These are phyloP conservation scores for Daktulosphaira vitifoliae DNA, from an alignment of 1,140 invertebrate species.

Conservation along the genomic window DNA sequence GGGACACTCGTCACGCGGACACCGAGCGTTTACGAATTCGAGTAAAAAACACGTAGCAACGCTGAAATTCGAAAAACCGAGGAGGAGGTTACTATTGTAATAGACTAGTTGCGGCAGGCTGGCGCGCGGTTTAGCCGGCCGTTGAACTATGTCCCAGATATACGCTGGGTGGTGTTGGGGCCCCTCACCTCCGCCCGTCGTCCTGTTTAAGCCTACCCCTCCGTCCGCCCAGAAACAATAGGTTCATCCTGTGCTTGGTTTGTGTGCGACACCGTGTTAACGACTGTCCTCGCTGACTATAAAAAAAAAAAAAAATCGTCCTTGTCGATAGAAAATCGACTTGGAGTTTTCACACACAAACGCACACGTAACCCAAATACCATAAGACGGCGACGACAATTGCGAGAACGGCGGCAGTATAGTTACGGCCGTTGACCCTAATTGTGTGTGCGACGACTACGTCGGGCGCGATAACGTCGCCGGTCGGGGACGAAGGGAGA, in stretches of 20 bases:
- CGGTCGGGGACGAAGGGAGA: too few species aligned
- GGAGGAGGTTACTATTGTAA: not conserved
- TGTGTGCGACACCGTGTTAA: too few species aligned
- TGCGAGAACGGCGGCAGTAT: too few species aligned
- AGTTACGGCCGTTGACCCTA: slow-evolving; percentile 8
- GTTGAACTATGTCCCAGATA: slow-evolving; percentile 32
- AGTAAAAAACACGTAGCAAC: too few species aligned
- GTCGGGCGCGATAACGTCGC: too few species aligned
- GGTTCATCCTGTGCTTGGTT: not conserved
- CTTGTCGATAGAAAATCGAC: slow-evolving; percentile 1
- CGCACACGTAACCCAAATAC: too few species aligned
- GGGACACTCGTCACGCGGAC: too few species aligned
- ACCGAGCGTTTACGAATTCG: too few species aligned
- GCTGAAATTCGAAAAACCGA: too few species aligned
- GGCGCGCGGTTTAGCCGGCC: slow-evolving; percentile 25
- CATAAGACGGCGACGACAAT: too few species aligned
- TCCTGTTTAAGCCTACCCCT: not conserved
- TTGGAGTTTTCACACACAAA: too few species aligned
- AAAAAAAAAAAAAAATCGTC: slow-evolving; percentile 10
- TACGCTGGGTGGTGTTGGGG: not conserved
- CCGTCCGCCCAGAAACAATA: not conserved
- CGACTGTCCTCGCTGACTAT: slow-evolving; percentile 5
- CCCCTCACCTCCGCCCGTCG: not conserved
- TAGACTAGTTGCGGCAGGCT: slow-evolving; percentile 2
- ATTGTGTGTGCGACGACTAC: not conserved